Conservation (phyloP, 92 coral and sea anemone genomes). For the Anthopleura xanthogrammica region DNA sequence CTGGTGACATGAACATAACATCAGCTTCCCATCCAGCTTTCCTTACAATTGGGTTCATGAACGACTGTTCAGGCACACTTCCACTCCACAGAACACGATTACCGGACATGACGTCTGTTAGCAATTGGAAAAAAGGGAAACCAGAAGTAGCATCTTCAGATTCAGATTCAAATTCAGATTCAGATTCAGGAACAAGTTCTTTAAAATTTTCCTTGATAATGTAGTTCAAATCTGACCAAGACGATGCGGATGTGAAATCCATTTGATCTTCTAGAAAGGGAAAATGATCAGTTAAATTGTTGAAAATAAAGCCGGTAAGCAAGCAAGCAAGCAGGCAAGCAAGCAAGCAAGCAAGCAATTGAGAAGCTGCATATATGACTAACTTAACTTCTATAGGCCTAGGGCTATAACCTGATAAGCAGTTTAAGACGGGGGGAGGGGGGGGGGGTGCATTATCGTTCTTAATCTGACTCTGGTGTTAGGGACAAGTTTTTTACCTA, state of each 20-base stretch:
- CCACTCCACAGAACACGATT: slow-evolving; percentile 7
- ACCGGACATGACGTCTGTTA: not conserved
- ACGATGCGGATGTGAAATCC: not conserved
- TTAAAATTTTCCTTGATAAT: slow-evolving; percentile 6
- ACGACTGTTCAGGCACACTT: slow-evolving; percentile 4
- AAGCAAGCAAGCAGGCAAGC: no score
- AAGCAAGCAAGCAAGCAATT: no score
- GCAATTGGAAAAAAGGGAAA: not conserved
- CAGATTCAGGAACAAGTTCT: not conserved
- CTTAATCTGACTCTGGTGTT: no score
- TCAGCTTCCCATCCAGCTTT: slow-evolving; percentile 7
- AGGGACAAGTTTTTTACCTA: no score
- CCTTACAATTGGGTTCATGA: not conserved
- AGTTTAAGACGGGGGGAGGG: no score
- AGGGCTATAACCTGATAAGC: no score
- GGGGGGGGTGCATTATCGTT: no score
- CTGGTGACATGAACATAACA: not conserved
- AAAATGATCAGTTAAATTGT: not conserved
- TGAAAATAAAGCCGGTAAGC: no score
- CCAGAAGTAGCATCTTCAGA: not conserved
- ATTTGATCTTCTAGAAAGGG: not conserved
- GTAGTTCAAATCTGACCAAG: slow-evolving; percentile 2
- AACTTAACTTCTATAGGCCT: no score
- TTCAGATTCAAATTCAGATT: not conserved
- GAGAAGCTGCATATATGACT: no score